Conservation (phyloP, 2,888 invertebrate species). For the Leucozona laternaria region DNA sequence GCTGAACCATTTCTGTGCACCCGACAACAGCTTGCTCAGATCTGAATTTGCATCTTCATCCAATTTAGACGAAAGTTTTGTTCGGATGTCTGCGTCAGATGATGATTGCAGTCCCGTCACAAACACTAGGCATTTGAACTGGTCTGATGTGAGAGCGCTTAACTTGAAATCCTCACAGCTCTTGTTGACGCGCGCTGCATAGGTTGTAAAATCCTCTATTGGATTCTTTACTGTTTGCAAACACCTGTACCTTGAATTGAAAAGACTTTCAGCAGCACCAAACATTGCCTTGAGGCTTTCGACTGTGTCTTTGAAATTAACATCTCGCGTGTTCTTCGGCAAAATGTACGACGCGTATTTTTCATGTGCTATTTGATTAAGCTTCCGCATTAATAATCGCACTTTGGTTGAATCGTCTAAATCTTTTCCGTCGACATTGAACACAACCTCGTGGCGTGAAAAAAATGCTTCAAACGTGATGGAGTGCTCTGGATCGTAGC, state of each 20-base stretch:
- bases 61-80: slow-evolving; percentile 7
- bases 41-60: slow-evolving; percentile 2
- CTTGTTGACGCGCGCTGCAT: too few relatives aligned
- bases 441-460: too few relatives aligned
- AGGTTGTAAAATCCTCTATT: slow-evolving; percentile 5
- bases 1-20: neutral
- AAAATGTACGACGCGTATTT: neutral
- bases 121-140: too few relatives aligned
- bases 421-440: too few relatives aligned
- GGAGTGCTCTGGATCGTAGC: neutral
- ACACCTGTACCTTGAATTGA: slow-evolving; percentile 27
- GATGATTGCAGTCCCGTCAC: too few relatives aligned
- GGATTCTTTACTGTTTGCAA: slow-evolving; percentile 12
- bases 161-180: too few relatives aligned
- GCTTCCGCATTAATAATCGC: neutral
- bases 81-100: neutral
- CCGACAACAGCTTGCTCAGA: neutral
- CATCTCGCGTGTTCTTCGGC: too few relatives aligned
- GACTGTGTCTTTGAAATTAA: too few relatives aligned
- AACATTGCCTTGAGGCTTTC: neutral
- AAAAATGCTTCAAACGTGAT: neutral
- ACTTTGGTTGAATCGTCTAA: too few relatives aligned
- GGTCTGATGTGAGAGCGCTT: too few relatives aligned
- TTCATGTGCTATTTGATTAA: too few relatives aligned
- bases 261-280: neutral